Percentiles rank a stretch among this genome's conserved stretches.
phyloP scores from a whole-genome alignment of 2,797 vertebrate species.

The Crypturellus tataupa region DNA sequence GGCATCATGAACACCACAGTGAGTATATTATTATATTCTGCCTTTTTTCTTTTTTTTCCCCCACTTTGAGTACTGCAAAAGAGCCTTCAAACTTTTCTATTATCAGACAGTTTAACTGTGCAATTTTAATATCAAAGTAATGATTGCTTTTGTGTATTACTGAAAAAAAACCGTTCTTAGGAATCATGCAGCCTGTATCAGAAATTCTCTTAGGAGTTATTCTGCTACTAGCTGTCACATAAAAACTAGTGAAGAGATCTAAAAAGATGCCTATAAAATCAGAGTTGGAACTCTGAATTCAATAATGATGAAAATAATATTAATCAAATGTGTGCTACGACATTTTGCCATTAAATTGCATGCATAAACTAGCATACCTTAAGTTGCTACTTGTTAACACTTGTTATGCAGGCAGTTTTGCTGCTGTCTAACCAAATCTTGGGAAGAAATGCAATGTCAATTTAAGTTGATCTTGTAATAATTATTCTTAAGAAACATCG shows the following conservation, averaged over 20 bases:
- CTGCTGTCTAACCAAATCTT: not conserved
- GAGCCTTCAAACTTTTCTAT: not conserved
- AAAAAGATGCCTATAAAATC: not conserved
- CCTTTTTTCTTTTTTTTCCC: not conserved
- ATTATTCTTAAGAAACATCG: not conserved
- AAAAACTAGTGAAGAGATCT: not conserved
- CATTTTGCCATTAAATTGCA: not conserved
- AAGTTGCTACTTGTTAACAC: not conserved
- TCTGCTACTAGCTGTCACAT: not conserved
- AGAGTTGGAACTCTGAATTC: not conserved
- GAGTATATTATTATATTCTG: slow-evolving; percentile 70
- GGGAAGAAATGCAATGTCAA: not conserved
- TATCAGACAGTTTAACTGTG: not conserved
- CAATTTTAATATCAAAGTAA: not conserved
- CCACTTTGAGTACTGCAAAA: not conserved
- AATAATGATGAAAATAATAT: not conserved
- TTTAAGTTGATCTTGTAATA: not conserved
- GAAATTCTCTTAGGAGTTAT: not conserved
- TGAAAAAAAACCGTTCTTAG: not conserved
- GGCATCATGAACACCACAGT: slow-evolving; percentile 99
- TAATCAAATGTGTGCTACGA: not conserved
- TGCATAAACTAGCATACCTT: not conserved
- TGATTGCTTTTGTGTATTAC: not conserved
- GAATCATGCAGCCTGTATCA: not conserved
- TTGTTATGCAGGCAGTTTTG: not conserved